Evolutionary conservation across 2,888 invertebrate genomes (phyloP).

Genomic region (Drosophila stalkeri): DNA sequence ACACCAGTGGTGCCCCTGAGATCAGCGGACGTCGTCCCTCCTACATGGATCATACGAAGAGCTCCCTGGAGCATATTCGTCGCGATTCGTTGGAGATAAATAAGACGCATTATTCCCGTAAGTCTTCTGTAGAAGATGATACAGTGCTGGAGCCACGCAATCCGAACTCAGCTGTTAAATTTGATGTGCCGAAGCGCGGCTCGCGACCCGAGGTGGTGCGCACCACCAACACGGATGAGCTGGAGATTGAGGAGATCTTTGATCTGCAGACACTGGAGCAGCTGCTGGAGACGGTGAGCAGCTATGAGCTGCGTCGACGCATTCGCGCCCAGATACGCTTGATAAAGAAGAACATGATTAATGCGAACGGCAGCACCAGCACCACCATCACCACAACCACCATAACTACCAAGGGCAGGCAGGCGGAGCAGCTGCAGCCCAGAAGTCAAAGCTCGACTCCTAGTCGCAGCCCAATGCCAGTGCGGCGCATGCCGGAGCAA

Average conservation of each 20-base stretch:
- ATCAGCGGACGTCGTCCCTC: constrained; percentile 79
- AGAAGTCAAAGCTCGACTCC: constrained; percentile 39
- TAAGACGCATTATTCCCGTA: constrained; percentile 81
- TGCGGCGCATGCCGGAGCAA: constrained; percentile 30
- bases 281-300: constrained; percentile 91
- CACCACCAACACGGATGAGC: constrained; percentile 83
- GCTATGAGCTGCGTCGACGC: constrained; percentile 91
- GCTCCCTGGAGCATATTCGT: constrained; percentile 84
- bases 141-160: constrained; percentile 82
- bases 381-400: constrained; percentile 47
- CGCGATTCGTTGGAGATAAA: constrained; percentile 83
- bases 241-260: constrained; percentile 89
- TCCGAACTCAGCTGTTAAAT: constrained; percentile 88
- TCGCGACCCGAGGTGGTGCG: constrained; percentile 86
- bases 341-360: constrained; percentile 89
- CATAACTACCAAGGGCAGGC: constrained; percentile 26
- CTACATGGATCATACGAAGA: constrained; percentile 85
- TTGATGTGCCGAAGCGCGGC: constrained; percentile 87
- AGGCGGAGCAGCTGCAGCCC: constrained; percentile 34
- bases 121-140: constrained; percentile 82
- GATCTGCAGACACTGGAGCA: constrained; percentile 90
- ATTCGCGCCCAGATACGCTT: constrained; percentile 91
- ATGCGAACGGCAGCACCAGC: constrained; percentile 74
- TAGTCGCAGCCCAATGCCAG: constrained; percentile 44
- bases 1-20: constrained; percentile 12